These are phyloP conservation scores for Heliconius melpomene DNA, from an alignment of 1,140 invertebrate species.

Conservation along the genomic window DNA sequence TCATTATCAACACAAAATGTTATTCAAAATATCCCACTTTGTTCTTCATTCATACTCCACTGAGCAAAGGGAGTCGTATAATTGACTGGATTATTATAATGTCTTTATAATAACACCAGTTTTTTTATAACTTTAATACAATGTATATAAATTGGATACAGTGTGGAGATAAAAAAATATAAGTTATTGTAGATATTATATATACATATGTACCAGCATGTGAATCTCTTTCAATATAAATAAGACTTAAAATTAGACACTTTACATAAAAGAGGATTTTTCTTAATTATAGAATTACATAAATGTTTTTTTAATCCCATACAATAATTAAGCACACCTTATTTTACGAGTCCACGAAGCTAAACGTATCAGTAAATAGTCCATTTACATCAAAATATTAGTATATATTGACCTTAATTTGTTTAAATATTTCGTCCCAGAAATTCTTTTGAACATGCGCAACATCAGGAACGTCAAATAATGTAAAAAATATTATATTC, in stretches of 20 bases:
- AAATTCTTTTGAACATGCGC: not conserved
- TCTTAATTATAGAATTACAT: too few relatives aligned
- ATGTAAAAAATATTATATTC: not conserved
- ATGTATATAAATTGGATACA: too few relatives aligned
- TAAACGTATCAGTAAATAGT: not conserved
- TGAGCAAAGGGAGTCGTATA: not conserved
- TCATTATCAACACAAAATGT: not conserved
- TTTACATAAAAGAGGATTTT: too few relatives aligned
- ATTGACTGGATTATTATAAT: not conserved
- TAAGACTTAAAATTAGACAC: too few relatives aligned
- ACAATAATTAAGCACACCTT: too few relatives aligned
- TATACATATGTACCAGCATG: not conserved
- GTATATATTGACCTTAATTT: slow-evolving; percentile 4
- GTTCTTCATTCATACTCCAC: not conserved
- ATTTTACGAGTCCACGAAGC: too few relatives aligned
- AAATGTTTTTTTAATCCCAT: too few relatives aligned
- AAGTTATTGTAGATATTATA: too few relatives aligned
- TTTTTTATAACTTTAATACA: not conserved
- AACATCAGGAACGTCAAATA: not conserved
- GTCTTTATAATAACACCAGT: not conserved
- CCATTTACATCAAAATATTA: slow-evolving; percentile 1
- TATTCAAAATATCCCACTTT: not conserved
- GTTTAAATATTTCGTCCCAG: not conserved
- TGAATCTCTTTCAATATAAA: too few relatives aligned
- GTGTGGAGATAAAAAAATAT: not conserved